phyloP scores from a whole-genome alignment of 2,797 vertebrate genomes.

The Pitangus sulphuratus region DNA sequence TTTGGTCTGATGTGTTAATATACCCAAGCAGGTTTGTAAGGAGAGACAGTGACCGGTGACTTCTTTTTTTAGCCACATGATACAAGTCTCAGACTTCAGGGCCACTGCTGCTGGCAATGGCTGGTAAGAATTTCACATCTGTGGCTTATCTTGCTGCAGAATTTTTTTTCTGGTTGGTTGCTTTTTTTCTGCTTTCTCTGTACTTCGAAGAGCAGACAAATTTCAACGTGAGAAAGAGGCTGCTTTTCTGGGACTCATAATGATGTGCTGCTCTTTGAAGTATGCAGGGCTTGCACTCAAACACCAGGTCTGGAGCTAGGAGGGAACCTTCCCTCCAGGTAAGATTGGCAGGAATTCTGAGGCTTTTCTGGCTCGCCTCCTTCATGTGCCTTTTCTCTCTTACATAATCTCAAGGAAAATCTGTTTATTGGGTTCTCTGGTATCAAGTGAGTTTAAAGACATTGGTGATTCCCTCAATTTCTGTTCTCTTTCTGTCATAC shows the following conservation, averaged over 20 bases:
- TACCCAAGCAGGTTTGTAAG: not conserved
- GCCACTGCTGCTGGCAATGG: not conserved
- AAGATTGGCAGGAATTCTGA: not conserved
- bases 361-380: not conserved
- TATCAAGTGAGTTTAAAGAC: not conserved
- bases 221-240: not conserved
- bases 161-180: not conserved
- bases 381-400: not conserved
- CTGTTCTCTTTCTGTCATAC: not conserved
- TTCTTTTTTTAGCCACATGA: not conserved
- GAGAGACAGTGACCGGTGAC: not conserved
- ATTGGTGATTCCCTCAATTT: not conserved
- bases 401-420: not conserved
- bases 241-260: not conserved
- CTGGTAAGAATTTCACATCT: not conserved
- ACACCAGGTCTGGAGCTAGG: not conserved
- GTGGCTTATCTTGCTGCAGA: not conserved
- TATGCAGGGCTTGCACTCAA: not conserved
- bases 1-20: not conserved
- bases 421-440: not conserved
- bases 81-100: not conserved
- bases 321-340: not conserved
- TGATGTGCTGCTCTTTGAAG: not conserved
- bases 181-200: not conserved
- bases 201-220: not conserved